Conservation (phyloP, 2,113 vertebrate species). For the Brachionichthys hirsutus region DNA sequence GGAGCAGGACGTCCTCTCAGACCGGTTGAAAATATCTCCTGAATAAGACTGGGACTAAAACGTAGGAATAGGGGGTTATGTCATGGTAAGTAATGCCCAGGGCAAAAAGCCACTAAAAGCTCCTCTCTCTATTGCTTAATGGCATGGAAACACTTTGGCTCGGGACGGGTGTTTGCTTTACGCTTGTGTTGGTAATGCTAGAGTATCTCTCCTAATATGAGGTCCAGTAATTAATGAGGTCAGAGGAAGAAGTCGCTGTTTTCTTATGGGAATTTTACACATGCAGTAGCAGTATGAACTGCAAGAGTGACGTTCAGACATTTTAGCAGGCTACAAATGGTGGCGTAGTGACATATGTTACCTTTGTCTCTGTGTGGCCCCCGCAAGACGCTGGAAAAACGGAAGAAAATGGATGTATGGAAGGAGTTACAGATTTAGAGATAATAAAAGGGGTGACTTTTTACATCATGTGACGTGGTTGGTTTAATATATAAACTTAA, state of each 20-base stretch:
- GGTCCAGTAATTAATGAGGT: slow-evolving; percentile 53
- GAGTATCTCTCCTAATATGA: slow-evolving; percentile 20
- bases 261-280: too few relatives aligned
- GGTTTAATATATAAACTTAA: too few relatives aligned
- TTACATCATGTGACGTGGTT: too few relatives aligned
- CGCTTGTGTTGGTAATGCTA: slow-evolving; percentile 48
- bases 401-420: too few relatives aligned
- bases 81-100: slow-evolving; percentile 64
- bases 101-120: slow-evolving; percentile 72
- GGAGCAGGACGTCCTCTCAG: slow-evolving; percentile 33
- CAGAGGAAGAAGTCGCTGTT: slow-evolving; percentile 3
- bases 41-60: slow-evolving; percentile 36
- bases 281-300: too few relatives aligned
- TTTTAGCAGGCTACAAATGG: too few relatives aligned
- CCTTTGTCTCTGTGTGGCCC: too few relatives aligned
- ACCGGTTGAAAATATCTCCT: slow-evolving; percentile 45
- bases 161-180: slow-evolving; percentile 27
- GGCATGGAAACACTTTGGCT: slow-evolving; percentile 60
- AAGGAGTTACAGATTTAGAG: too few relatives aligned
- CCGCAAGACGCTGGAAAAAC: too few relatives aligned
- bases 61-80: slow-evolving; percentile 38
- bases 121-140: slow-evolving; percentile 54
- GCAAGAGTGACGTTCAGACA: too few relatives aligned
- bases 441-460: too few relatives aligned
- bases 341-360: too few relatives aligned